These are phyloP conservation scores for Macrotis lagotis DNA, from an alignment of 2,113 vertebrate genomes.

Conservation along the genomic window DNA sequence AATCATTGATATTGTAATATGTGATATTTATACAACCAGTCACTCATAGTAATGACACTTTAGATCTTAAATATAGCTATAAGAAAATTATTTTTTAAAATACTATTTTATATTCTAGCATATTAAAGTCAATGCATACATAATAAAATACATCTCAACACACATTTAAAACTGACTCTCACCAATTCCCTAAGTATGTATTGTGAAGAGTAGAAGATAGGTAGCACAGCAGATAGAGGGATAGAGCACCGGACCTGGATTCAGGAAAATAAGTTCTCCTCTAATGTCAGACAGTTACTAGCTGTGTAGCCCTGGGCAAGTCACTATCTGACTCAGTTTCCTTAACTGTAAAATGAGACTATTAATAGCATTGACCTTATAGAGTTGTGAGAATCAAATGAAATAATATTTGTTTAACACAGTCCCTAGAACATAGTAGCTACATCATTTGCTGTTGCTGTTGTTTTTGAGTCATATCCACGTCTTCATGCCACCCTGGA, in stretches of 20 bases:
- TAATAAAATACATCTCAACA: background rate
- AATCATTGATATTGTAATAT: background rate
- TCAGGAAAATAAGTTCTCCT: background rate
- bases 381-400: background rate
- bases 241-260: background rate
- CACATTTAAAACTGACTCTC: background rate
- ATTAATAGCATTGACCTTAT: background rate
- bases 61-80: background rate
- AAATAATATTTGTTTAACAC: background rate
- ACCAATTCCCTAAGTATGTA: background rate
- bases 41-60: too few species aligned
- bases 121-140: background rate
- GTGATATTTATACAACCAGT: too few species aligned
- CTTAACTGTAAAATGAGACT: background rate
- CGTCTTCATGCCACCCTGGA: background rate
- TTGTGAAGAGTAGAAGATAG: background rate
- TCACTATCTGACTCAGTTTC: background rate
- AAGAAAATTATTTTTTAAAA: background rate
- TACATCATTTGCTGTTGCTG: background rate
- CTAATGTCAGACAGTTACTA: background rate
- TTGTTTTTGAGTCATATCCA: background rate
- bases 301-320: background rate
- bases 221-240: background rate
- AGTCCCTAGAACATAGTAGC: background rate
- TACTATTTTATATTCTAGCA: background rate